Evolutionary conservation across 37 sponge, comb jelly and placozoan species (phyloP).

Genomic region (Geodia barretti): DNA sequence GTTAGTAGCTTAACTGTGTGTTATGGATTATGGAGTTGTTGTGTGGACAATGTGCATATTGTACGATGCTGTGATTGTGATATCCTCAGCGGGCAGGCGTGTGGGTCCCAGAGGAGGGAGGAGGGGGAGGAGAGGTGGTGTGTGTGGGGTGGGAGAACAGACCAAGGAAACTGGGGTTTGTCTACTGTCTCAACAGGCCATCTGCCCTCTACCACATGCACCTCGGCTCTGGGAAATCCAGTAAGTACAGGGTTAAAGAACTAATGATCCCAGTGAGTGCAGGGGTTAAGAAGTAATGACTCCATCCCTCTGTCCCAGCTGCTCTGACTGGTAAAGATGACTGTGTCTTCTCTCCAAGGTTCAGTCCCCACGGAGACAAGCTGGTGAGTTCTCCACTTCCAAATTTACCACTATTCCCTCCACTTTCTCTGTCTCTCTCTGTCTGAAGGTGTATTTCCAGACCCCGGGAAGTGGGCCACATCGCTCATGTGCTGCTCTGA

Average conservation of each 20-base stretch:
- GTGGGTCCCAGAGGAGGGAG: constrained; percentile 49
- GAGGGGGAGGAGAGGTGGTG: constrained; percentile 69
- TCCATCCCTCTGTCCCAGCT: constrained; percentile 19
- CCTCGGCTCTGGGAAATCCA: constrained; percentile 25
- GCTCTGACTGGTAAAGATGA: constrained; percentile 31
- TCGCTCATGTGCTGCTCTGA: constrained; percentile 61
- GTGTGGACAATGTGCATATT: too few relatives aligned
- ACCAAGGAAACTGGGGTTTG: constrained; percentile 78
- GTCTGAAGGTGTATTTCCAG: constrained; percentile 42
- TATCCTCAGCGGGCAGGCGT: constrained; percentile 55
- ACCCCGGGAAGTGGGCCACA: constrained; percentile 57
- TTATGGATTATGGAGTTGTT: too few relatives aligned
- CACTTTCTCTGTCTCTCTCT: background rate
- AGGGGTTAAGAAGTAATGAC: too few relatives aligned
- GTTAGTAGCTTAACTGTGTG: too few relatives aligned
- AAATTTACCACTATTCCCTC: background rate
- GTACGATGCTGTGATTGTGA: too few relatives aligned
- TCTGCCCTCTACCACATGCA: constrained; percentile 65
- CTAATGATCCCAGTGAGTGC: too few relatives aligned
- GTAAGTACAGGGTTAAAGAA: constrained; percentile 33
- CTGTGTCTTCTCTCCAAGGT: constrained; percentile 42
- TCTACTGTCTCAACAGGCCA: constrained; percentile 72
- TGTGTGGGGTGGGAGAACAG: constrained; percentile 83
- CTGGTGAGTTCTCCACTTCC: too few relatives aligned
- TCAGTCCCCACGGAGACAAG: constrained; percentile 57